Percentiles rank a stretch among this genome's conserved stretches.
phyloP scores from a whole-genome alignment of 2,113 vertebrate species.

The Misgurnus mizolepis region DNA sequence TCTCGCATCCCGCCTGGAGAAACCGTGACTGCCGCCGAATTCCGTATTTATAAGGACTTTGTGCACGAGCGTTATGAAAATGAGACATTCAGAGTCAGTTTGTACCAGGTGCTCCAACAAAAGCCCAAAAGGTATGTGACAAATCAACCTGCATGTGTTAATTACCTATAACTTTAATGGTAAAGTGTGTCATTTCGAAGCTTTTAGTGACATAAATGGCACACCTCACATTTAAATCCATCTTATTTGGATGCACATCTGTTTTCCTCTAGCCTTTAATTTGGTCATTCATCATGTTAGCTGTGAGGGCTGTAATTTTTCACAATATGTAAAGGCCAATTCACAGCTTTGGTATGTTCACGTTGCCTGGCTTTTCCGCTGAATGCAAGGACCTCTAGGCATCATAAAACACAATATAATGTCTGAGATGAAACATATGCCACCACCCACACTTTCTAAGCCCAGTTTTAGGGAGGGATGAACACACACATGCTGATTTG shows the following conservation, averaged over 20 bases:
- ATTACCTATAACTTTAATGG: no score
- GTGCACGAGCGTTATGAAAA: slow-evolving; percentile 83
- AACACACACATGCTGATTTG: slow-evolving; percentile 1
- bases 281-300: neutral
- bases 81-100: slow-evolving; percentile 85
- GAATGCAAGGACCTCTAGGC: slow-evolving; percentile 23
- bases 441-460: slow-evolving; percentile 46
- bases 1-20: slow-evolving; percentile 92
- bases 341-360: slow-evolving; percentile 22
- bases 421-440: slow-evolving; percentile 52
- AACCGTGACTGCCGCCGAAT: slow-evolving; percentile 88
- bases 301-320: neutral
- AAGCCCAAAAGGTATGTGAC: slow-evolving; percentile 78
- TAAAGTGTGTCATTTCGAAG: no score
- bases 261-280: slow-evolving; percentile 1
- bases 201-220: no score
- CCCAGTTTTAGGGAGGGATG: slow-evolving; percentile 34
- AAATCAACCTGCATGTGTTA: neutral
- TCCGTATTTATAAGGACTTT: slow-evolving; percentile 92
- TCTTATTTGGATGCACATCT: slow-evolving; percentile 18
- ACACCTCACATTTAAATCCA: no score
- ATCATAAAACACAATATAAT: slow-evolving; percentile 28
- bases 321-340: slow-evolving; percentile 14
- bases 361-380: slow-evolving; percentile 31
- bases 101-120: slow-evolving; percentile 91